Evolutionary conservation across 92 coral and sea anemone species (phyloP).

Genomic region (Galaxea fascicularis): DNA sequence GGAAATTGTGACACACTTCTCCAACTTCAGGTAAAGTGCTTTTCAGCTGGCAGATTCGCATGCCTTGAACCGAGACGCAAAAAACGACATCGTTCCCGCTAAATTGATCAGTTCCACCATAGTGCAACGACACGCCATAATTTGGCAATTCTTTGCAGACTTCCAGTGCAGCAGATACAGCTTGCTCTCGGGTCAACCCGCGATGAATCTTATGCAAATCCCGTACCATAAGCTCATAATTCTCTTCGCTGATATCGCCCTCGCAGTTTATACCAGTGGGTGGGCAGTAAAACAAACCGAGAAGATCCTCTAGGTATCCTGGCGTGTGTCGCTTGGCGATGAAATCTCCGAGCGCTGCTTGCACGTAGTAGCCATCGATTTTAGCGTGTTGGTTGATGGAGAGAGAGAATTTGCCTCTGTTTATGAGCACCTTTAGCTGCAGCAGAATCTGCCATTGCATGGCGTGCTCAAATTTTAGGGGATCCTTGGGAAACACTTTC

Average conservation of each 20-base stretch:
- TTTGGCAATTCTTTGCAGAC: slow-evolving; percentile 65
- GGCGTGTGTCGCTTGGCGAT: slow-evolving; percentile 64
- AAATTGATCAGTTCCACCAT: slow-evolving; percentile 70
- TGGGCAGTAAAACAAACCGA: slow-evolving; percentile 80
- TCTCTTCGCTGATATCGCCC: slow-evolving; percentile 71
- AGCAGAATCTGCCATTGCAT: slow-evolving; percentile 57
- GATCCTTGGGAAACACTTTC: slow-evolving; percentile 84
- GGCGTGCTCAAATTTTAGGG: slow-evolving; percentile 56
- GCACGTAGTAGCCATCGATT: slow-evolving; percentile 91
- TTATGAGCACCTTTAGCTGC: slow-evolving; percentile 82
- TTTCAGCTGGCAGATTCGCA: slow-evolving; percentile 64
- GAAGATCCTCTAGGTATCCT: slow-evolving; percentile 88
- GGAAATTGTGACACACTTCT: slow-evolving; percentile 65
- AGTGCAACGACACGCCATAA: slow-evolving; percentile 78
- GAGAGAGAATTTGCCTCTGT: slow-evolving; percentile 79
- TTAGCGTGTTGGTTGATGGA: slow-evolving; percentile 77
- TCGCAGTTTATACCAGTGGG: slow-evolving; percentile 92
- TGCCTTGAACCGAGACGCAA: slow-evolving; percentile 70
- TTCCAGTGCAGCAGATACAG: slow-evolving; percentile 79
- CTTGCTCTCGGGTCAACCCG: slow-evolving; percentile 81
- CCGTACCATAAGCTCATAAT: slow-evolving; percentile 83
- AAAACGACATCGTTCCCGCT: slow-evolving; percentile 72
- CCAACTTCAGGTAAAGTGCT: slow-evolving; percentile 77
- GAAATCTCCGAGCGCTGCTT: slow-evolving; percentile 90
- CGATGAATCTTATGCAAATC: slow-evolving; percentile 82